Evolutionary conservation across 2,797 vertebrate genomes (phyloP), one percentile per base, ranked within the genome.

Genomic region (Phrynocephalus vlangalii): DNA sequence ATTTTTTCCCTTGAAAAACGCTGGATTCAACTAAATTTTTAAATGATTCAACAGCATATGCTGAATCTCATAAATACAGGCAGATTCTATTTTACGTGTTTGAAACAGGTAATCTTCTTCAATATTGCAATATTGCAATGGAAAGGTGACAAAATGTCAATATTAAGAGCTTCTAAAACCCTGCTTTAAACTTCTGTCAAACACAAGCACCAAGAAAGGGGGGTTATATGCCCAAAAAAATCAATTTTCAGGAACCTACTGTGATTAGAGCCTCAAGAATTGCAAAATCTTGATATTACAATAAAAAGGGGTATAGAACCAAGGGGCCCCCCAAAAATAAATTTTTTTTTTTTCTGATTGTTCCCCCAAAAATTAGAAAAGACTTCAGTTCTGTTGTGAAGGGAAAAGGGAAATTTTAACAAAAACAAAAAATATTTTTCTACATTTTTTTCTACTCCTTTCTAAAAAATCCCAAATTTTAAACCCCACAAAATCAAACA

Each of bases 81-180:
- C 26, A 88, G 83, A 88, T 60, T 6, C 1, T 6, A 48, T 8
- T 0, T 7, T 86, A 3, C 6, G 20, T 5, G 1, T 68, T 86
- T 86, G 82, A 91, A 88, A 88, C 20, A 56, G 10, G 28, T 72
- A 0, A 83, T 86, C 87, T 89, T 6, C 33, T 76, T 82, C 84
- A 68, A 3, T 44, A 67, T 63, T 60, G 38, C 9, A 9, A 60
- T 60, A 60, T 84, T 91, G 85, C 48, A 30, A 48, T 7, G 22
- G 52, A 86, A 90, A 90, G 66, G 85, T 80, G 85, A 71, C 44
- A 91, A 92, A 56, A 87, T 79, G 77, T 5, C 72, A 79, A 60
- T 13, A 56, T 86, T 8, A 16, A 63, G 13, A 63, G 20, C 1
- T 84, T 84, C 18, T 72, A 70, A 3, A 60, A 7, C n/a, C 15